These are phyloP conservation scores for Gallinago paraguaiae DNA, from an alignment of 2,113 vertebrate genomes.

Conservation along the genomic window DNA sequence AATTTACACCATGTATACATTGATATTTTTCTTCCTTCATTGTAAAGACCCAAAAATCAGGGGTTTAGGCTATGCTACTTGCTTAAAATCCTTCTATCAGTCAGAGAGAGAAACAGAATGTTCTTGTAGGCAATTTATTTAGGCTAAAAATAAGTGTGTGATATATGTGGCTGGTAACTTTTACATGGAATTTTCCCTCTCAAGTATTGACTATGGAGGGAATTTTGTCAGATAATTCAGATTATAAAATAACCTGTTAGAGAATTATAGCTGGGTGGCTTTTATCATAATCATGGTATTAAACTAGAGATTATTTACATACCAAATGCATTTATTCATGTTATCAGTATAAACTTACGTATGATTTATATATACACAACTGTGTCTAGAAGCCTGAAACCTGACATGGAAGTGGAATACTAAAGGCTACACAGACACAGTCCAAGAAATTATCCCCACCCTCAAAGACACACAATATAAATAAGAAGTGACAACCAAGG, in stretches of 20 bases:
- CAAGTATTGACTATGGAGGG: not conserved
- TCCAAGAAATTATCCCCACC: not conserved
- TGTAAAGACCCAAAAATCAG: not conserved
- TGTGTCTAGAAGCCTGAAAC: not conserved
- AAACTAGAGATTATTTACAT: not conserved
- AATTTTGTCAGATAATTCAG: not conserved
- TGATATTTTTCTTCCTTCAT: not conserved
- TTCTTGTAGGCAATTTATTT: not conserved
- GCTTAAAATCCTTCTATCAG: not conserved
- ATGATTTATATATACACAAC: not conserved
- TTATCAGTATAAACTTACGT: not conserved
- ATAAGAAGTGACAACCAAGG: not conserved
- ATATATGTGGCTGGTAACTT: not conserved
- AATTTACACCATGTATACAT: not conserved
- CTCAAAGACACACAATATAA: not conserved
- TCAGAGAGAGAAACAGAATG: not conserved
- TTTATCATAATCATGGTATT: not conserved
- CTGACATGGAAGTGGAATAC: not conserved
- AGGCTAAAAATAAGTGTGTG: not conserved
- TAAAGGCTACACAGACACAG: not conserved
- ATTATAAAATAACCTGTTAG: not conserved
- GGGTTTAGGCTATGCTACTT: not conserved
- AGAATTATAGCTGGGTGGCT: not conserved
- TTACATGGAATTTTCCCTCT: not conserved
- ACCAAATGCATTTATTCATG: not conserved